These are phyloP conservation scores for Melieria crassipennis DNA, from an alignment of 2,888 invertebrate species.

Conservation along the genomic window DNA sequence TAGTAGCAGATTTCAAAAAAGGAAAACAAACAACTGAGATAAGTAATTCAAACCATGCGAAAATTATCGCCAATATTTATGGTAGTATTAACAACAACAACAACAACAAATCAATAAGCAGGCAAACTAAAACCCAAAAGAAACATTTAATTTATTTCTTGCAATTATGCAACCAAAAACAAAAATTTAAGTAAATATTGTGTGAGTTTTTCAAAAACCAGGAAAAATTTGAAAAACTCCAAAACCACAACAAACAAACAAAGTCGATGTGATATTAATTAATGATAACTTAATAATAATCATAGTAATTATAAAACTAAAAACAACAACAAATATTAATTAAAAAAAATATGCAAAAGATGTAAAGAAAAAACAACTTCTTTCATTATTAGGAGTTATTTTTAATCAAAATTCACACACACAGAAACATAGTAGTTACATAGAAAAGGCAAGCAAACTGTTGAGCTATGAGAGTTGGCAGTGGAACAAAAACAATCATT, in stretches of 20 bases:
- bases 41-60: neutral
- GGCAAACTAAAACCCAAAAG: neutral
- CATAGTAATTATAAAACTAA: conserved; percentile 42
- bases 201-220: neutral
- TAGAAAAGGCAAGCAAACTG: too few relatives aligned
- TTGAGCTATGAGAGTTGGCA: too few relatives aligned
- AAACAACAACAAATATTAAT: conserved; percentile 43
- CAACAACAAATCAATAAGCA: neutral
- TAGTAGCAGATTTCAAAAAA: conserved; percentile 5
- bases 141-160: too few relatives aligned
- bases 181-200: neutral
- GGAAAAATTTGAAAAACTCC: neutral
- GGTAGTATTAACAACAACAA: neutral
- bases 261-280: conserved; percentile 56
- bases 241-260: conserved; percentile 43
- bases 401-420: neutral
- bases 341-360: conserved; percentile 29
- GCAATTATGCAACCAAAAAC: neutral
- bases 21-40: conserved; percentile 22
- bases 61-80: neutral
- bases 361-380: conserved; percentile 3
- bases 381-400: neutral
- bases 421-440: neutral
- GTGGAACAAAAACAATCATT: too few relatives aligned
- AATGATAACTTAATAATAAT: conserved; percentile 42